Percentiles rank a stretch among this genome's conserved stretches.
Evolutionary conservation across 1,140 invertebrate species (phyloP).

Genomic region (Metopolophium dirhodum): DNA sequence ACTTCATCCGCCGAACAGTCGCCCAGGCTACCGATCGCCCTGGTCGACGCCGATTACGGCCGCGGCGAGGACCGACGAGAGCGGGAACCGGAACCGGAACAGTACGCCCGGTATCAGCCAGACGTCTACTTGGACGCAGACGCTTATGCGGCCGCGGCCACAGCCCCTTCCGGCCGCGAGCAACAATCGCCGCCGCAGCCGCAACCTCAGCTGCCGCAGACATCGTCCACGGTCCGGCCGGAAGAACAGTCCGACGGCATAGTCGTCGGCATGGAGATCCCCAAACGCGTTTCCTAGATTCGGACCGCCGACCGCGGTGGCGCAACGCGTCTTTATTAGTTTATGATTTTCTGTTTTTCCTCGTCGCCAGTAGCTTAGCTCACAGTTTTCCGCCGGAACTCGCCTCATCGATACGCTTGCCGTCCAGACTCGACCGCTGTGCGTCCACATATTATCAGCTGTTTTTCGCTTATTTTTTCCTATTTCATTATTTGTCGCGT

Average conservation of each 20-base stretch:
- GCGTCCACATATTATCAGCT: background rate
- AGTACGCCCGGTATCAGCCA: background rate
- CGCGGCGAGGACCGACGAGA: background rate
- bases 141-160: background rate
- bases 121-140: background rate
- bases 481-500: background rate
- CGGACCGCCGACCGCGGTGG: background rate
- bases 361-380: background rate
- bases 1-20: background rate
- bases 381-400: background rate
- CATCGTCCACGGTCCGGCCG: background rate
- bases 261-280: background rate
- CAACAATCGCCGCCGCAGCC: background rate
- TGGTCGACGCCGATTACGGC: background rate
- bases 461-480: conserved; percentile 5
- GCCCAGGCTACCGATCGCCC: background rate
- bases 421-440: background rate
- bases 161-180: background rate
- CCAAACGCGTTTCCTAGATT: conserved; percentile 27
- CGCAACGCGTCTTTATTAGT: background rate
- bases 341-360: background rate
- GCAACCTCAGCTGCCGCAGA: background rate
- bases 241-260: background rate
- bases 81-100: background rate
- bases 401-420: background rate